phyloP scores from a whole-genome alignment of 2,797 vertebrate species.

The Manis crassicaudata region DNA sequence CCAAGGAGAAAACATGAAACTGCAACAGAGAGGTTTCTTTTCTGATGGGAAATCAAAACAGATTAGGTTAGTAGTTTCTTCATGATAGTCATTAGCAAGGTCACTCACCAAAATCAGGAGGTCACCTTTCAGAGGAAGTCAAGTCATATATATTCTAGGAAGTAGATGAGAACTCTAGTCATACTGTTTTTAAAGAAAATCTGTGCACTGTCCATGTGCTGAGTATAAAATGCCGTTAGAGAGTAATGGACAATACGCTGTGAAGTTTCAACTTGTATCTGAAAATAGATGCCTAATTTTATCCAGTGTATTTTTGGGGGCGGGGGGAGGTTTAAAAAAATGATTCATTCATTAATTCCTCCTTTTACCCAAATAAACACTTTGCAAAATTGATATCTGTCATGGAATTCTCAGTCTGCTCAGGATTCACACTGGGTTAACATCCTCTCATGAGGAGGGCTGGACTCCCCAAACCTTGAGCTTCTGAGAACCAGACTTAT shows the following conservation, averaged over 20 bases:
- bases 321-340: not conserved
- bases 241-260: not conserved
- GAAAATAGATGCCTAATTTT: not conserved
- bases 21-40: not conserved
- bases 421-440: not conserved
- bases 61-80: not conserved
- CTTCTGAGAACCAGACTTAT: not conserved
- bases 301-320: not conserved
- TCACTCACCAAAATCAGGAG: not conserved
- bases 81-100: not conserved
- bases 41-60: not conserved
- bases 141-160: not conserved
- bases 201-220: not conserved
- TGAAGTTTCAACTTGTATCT: not conserved
- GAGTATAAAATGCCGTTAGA: not conserved
- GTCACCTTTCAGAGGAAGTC: not conserved
- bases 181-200: not conserved
- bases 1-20: not conserved
- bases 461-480: not conserved
- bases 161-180: not conserved
- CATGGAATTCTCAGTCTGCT: not conserved
- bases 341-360: not conserved
- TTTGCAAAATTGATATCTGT: not conserved
- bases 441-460: not conserved
- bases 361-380: not conserved